phyloP scores from a whole-genome alignment of 2,797 vertebrate genomes.

The Momotus momota region DNA sequence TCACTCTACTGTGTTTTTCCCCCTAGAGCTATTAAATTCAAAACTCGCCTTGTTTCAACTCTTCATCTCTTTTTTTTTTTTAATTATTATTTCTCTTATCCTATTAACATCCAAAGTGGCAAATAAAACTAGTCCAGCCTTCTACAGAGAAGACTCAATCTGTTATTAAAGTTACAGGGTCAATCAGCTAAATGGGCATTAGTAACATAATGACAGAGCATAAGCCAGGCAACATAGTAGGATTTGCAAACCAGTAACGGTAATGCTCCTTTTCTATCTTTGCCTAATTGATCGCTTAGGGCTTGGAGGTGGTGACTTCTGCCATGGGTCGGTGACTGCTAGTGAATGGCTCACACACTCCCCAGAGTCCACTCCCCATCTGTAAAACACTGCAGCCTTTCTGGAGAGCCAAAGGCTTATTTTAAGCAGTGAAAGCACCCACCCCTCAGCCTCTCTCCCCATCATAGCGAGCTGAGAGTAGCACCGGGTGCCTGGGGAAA shows the following conservation, averaged over 20 bases:
- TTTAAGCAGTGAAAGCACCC: neutral
- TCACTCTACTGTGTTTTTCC: neutral
- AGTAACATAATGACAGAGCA: neutral
- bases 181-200: slow-evolving; percentile 22
- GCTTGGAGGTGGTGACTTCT: neutral
- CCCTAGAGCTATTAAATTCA: neutral
- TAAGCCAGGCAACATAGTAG: neutral
- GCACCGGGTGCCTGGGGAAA: neutral
- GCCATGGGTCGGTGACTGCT: fast-evolving
- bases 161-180: neutral
- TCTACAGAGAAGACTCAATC: neutral
- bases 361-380: neutral
- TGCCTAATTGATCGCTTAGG: neutral
- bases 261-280: neutral
- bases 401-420: neutral
- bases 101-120: neutral
- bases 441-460: neutral
- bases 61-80: neutral
- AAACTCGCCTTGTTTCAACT: neutral
- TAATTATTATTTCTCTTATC: neutral
- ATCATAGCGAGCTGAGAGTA: neutral
- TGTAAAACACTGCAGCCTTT: neutral
- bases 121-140: neutral
- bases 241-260: neutral
- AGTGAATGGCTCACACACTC: fast-evolving